These are phyloP conservation scores for Fragum whitleyi DNA, from an alignment of 2,888 invertebrate species.

Conservation along the genomic window DNA sequence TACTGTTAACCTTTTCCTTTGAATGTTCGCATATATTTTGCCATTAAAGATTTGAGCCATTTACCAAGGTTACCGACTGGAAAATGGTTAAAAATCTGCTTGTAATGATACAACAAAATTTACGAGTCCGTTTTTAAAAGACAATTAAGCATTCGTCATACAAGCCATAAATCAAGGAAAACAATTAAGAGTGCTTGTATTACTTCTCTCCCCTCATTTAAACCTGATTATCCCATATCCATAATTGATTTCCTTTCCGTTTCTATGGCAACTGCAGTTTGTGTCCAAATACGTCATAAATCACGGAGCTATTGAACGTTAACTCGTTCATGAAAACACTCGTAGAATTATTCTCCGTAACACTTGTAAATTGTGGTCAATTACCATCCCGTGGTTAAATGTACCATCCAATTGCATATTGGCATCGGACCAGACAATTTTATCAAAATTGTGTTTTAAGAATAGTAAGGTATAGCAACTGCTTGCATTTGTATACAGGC, in stretches of 20 bases:
- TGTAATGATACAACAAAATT: background rate
- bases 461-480: no score
- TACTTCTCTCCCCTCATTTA: constrained; percentile 53
- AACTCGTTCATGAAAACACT: background rate
- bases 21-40: no score
- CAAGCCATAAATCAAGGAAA: constrained; percentile 50
- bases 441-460: no score
- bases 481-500: no score
- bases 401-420: no score
- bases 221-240: constrained; percentile 24
- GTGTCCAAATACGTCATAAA: constrained; percentile 45
- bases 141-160: constrained; percentile 15
- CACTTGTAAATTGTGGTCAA: background rate
- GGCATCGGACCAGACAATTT: no score
- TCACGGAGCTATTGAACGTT: constrained; percentile 24
- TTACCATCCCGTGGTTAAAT: no score
- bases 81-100: background rate
- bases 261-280: constrained; percentile 46
- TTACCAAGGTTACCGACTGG: no score
- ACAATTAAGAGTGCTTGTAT: constrained; percentile 55
- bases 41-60: no score
- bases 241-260: constrained; percentile 55
- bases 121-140: background rate
- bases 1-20: no score
- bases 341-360: background rate